These are phyloP conservation scores for Sebastes baramenuke DNA, from an alignment of 2,797 vertebrate species.

Conservation along the genomic window DNA sequence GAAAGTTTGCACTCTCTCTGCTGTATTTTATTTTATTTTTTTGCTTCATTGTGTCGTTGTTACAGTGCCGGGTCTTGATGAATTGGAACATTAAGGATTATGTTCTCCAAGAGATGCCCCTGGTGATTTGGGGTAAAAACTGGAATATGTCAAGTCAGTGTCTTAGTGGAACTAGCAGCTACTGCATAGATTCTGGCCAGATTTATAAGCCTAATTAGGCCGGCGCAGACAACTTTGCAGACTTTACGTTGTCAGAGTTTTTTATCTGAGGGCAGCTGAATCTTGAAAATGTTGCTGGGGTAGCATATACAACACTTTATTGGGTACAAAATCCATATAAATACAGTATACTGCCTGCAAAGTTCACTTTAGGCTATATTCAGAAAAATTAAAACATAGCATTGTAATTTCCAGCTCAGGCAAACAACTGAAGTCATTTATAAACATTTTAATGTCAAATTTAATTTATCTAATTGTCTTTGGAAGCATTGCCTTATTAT, in stretches of 20 bases:
- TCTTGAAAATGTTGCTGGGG: slow-evolving; percentile 17
- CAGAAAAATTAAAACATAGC: slow-evolving; percentile 11
- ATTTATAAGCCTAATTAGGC: slow-evolving; percentile 66
- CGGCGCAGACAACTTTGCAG: slow-evolving; percentile 15
- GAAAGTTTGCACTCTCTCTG: slow-evolving; percentile 60
- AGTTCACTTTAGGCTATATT: not conserved
- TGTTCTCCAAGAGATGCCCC: slow-evolving; percentile 54
- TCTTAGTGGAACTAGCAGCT: slow-evolving; percentile 32
- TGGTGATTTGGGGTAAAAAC: slow-evolving; percentile 54
- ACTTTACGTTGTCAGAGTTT: slow-evolving; percentile 45
- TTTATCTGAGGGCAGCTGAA: slow-evolving; percentile 29
- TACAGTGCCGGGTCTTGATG: slow-evolving; percentile 46
- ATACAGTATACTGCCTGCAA: not conserved
- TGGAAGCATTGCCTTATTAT: slow-evolving; percentile 55
- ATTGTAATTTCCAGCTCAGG: slow-evolving; percentile 28
- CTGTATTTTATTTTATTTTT: slow-evolving; percentile 18
- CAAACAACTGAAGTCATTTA: slow-evolving; percentile 37
- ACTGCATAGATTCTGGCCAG: slow-evolving; percentile 35
- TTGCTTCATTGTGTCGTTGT: slow-evolving; percentile 36
- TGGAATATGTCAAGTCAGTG: slow-evolving; percentile 52
- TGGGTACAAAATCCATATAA: slow-evolving; percentile 8
- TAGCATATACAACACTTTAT: slow-evolving; percentile 12
- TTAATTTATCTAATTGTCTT: slow-evolving; percentile 45
- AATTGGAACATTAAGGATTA: slow-evolving; percentile 62
- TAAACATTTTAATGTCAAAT: slow-evolving; percentile 45